These are phyloP conservation scores for Oreortyx pictus DNA, from an alignment of 2,797 vertebrate genomes.

Conservation along the genomic window DNA sequence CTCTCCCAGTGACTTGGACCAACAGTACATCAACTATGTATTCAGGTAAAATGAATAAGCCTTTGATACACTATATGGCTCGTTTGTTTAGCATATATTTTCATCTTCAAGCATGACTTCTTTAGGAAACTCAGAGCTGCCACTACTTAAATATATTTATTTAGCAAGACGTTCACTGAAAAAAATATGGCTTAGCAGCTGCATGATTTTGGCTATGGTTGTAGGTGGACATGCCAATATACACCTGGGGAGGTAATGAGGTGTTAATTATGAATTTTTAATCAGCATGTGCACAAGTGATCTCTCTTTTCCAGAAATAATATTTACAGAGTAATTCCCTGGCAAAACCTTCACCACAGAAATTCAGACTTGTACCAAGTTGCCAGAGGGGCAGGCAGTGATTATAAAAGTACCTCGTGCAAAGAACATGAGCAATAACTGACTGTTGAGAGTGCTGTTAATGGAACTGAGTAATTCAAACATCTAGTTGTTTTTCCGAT, in stretches of 20 bases:
- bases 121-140: not conserved
- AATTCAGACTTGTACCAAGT: conserved; percentile 20
- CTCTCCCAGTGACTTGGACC: conserved; percentile 88
- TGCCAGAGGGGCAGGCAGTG: not conserved
- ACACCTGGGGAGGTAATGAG: not conserved
- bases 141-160: not conserved
- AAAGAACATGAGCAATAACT: not conserved
- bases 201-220: not conserved
- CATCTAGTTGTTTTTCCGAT: conserved; percentile 13
- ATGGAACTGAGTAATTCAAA: conserved; percentile 18
- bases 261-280: conserved; percentile 46
- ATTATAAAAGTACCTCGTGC: not conserved
- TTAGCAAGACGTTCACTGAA: not conserved
- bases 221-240: not conserved
- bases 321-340: conserved; percentile 51
- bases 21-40: conserved; percentile 94
- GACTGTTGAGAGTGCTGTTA: not conserved
- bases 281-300: not conserved
- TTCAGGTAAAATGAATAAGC: conserved; percentile 87
- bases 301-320: conserved; percentile 40
- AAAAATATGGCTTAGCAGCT: conserved; percentile 13
- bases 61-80: not conserved
- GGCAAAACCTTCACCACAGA: conserved; percentile 15
- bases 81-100: conserved; percentile 1
- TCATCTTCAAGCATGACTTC: conserved; percentile 5